Percentiles rank a stretch among this genome's conserved stretches.
Conservation (phyloP, 53 echinoderm and acorn worm genomes). For the Antedon mediterranea region DNA sequence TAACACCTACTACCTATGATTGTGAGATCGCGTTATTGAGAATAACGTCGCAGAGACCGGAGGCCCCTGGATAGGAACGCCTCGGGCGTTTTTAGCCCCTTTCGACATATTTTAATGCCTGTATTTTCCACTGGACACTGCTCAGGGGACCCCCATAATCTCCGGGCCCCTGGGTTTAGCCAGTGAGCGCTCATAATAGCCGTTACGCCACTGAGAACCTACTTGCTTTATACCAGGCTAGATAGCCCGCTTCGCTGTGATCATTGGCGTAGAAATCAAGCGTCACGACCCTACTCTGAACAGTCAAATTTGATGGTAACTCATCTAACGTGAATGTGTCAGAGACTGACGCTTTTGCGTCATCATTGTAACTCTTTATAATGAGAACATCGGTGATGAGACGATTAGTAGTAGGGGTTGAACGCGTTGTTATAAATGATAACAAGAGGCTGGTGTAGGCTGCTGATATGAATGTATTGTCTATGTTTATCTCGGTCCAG, state of each 20-base stretch:
- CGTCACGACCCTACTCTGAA: not conserved
- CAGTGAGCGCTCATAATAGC: too few species aligned
- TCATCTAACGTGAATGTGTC: not conserved
- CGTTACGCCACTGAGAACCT: not conserved
- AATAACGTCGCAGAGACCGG: too few species aligned
- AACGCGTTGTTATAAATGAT: not conserved
- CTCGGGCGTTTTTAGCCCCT: too few species aligned
- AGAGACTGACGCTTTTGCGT: not conserved
- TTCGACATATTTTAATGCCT: too few species aligned
- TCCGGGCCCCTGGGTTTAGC: too few species aligned
- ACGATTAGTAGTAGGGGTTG: not conserved
- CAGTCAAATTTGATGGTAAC: not conserved
- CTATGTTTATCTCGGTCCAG: not conserved
- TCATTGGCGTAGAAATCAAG: not conserved
- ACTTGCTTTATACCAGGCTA: not conserved
- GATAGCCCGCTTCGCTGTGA: not conserved
- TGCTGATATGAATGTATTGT: not conserved
- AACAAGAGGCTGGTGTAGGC: not conserved
- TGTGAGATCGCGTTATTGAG: too few species aligned
- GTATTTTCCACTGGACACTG: too few species aligned
- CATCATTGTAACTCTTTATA: not conserved
- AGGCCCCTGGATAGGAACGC: too few species aligned
- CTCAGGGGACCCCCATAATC: too few species aligned
- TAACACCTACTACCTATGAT: too few species aligned
- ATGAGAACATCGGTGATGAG: not conserved